A percentile compares a stretch with the other conserved stretches of the same genome.
Conservation (phyloP, 2,797 vertebrate species). For the Notamacropus eugenii region DNA sequence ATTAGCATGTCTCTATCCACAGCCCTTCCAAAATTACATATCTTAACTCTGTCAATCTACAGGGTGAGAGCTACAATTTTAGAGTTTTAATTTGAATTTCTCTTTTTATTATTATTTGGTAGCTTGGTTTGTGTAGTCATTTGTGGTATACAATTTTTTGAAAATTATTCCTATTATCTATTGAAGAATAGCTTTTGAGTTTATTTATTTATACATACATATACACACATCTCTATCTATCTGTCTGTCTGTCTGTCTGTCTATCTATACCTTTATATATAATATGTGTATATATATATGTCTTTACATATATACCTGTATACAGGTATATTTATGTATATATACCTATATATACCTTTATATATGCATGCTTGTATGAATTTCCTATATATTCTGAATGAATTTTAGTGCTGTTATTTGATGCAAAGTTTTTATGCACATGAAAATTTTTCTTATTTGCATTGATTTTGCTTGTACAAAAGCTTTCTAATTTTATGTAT, state of each 20-base stretch:
- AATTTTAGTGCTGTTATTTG: not conserved
- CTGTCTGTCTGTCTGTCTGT: too few species aligned
- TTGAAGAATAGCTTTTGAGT: not conserved
- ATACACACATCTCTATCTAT: not conserved
- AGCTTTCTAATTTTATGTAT: not conserved
- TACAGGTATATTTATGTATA: not conserved
- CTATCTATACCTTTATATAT: too few species aligned
- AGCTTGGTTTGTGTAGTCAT: not conserved
- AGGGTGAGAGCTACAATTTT: not conserved
- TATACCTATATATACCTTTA: not conserved
- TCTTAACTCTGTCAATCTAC: not conserved
- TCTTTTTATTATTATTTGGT: not conserved
- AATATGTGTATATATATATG: too few species aligned
- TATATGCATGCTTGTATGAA: not conserved
- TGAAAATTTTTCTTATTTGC: not conserved
- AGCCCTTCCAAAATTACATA: not conserved
- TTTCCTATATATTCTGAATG: not conserved
- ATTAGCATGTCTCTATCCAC: not conserved
- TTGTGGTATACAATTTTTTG: not conserved
- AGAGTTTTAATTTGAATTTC: not conserved
- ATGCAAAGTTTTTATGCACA: not conserved
- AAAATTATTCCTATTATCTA: not conserved
- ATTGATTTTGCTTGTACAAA: not conserved
- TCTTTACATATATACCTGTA: not conserved
- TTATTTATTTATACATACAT: not conserved